phyloP scores from a whole-genome alignment of 2,797 vertebrate genomes.

The Xenops minutus region DNA sequence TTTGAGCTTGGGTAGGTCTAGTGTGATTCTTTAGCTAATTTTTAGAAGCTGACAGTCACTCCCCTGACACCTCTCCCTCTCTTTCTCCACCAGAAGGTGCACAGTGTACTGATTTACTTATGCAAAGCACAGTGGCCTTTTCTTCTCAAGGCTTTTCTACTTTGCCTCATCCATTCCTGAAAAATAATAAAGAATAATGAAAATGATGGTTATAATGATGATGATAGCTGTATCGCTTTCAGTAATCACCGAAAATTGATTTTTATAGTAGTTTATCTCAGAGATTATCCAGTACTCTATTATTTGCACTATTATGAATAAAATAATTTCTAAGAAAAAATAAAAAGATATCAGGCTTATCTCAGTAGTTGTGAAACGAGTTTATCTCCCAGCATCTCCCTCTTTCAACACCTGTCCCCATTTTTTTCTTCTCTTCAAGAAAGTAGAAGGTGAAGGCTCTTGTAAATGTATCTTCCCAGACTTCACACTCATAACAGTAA shows the following conservation, averaged over 20 bases:
- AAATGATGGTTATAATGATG: not conserved
- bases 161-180: not conserved
- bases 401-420: not conserved
- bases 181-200: not conserved
- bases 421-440: not conserved
- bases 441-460: not conserved
- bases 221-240: not conserved
- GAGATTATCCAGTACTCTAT: not conserved
- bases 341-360: not conserved
- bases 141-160: not conserved
- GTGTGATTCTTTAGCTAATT: not conserved
- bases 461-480: not conserved
- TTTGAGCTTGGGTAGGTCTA: not conserved
- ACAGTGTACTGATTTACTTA: not conserved
- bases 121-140: accelerated
- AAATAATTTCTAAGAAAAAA: conserved; percentile 7
- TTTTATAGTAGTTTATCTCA: not conserved
- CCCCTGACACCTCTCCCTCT: not conserved
- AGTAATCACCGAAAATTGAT: not conserved
- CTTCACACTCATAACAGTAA: not conserved
- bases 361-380: not conserved
- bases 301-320: not conserved
- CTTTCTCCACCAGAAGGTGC: not conserved
- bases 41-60: not conserved
- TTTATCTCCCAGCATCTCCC: not conserved